Conservation (phyloP, 92 coral and sea anemone genomes). For the Desmophyllum pertusum region DNA sequence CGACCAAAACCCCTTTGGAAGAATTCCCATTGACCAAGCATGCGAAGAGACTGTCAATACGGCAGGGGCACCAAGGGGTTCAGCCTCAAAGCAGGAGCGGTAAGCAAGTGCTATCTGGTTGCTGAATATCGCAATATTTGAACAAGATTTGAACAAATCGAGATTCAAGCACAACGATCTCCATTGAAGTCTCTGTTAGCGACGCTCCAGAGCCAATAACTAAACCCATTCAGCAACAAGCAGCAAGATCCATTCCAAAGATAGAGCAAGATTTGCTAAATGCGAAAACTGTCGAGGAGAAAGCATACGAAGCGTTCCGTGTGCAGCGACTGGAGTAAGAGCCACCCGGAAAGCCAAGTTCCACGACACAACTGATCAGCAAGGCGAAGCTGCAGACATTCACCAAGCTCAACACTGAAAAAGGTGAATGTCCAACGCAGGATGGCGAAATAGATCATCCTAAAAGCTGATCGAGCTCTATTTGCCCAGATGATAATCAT, state of each 20-base stretch:
- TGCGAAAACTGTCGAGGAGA: constrained; percentile 11
- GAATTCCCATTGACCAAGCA: constrained; percentile 51
- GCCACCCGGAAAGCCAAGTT: constrained; percentile 26
- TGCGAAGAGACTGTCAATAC: constrained; percentile 65
- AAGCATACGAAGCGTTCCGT: constrained; percentile 20
- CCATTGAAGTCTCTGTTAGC: constrained; percentile 23
- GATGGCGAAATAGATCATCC: constrained; percentile 27
- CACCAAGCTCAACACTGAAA: constrained; percentile 24
- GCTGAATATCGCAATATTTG: constrained; percentile 53
- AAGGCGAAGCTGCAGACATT: constrained; percentile 33
- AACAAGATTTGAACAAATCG: constrained; percentile 8
- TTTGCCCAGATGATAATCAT: constrained; percentile 45
- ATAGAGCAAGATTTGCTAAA: constrained; percentile 14
- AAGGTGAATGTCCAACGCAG: constrained; percentile 35
- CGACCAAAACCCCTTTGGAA: constrained; percentile 39
- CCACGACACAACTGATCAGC: constrained; percentile 27
- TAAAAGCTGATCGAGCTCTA: constrained; percentile 43
- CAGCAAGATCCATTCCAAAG: constrained; percentile 26
- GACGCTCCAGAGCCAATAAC: constrained; percentile 36
- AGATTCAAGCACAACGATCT: constrained; percentile 46
- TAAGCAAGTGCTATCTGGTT: constrained; percentile 53
- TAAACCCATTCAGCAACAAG: constrained; percentile 31
- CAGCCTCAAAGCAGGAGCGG: constrained; percentile 49
- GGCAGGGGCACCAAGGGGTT: constrained; percentile 65
- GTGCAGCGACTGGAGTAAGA: constrained; percentile 31